Percentiles rank a stretch among this genome's conserved stretches.
These are phyloP conservation scores for Passerina amoena DNA, from an alignment of 2,113 vertebrate species.

Conservation along the genomic window DNA sequence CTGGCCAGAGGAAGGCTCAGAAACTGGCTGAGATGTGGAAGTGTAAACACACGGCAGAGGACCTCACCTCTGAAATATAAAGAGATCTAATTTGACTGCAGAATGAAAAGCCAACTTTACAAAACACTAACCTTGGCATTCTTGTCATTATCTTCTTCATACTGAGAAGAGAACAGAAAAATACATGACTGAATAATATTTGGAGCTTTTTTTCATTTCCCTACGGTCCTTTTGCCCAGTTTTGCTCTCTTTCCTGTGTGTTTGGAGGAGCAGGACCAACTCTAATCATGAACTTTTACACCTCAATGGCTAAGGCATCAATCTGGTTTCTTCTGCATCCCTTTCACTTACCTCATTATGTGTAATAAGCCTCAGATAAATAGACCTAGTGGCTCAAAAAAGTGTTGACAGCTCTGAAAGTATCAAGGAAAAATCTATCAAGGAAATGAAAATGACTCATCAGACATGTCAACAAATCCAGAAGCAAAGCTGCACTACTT, in stretches of 20 bases:
- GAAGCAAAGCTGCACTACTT: background rate
- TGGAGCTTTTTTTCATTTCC: background rate
- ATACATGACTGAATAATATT: background rate
- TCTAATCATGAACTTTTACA: background rate
- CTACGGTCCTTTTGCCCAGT: background rate
- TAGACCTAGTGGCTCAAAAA: background rate
- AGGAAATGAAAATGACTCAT: constrained; percentile 34
- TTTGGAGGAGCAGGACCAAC: background rate
- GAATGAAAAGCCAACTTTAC: background rate
- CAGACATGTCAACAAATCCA: background rate
- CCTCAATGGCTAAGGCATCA: background rate
- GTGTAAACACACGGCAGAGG: background rate
- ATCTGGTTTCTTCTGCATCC: background rate
- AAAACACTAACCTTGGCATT: background rate
- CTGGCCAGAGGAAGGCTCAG: background rate
- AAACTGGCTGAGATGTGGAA: background rate
- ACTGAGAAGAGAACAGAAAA: background rate
- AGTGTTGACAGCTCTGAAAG: background rate
- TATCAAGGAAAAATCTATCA: background rate
- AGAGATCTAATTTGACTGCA: background rate
- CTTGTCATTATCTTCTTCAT: background rate
- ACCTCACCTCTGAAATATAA: background rate
- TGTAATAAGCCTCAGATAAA: constrained; percentile 13
- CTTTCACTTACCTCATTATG: constrained; percentile 20
- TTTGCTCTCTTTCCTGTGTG: background rate